These are phyloP conservation scores for Chloroclysta siterata DNA, from an alignment of 2,888 invertebrate genomes.

Conservation along the genomic window DNA sequence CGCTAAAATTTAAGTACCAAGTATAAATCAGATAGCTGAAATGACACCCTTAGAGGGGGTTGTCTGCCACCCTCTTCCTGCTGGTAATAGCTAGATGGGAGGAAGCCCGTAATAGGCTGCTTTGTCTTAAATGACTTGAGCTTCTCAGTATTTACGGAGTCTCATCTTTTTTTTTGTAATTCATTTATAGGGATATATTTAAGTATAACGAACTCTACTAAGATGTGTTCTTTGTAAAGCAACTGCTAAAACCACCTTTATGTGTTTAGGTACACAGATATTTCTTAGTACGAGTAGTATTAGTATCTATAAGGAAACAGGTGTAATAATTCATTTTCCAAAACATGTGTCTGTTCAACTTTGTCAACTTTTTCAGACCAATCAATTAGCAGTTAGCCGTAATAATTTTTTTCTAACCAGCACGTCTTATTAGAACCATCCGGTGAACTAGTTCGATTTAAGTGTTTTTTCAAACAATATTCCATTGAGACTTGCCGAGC, in stretches of 20 bases:
- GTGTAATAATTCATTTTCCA: not conserved
- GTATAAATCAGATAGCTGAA: slow-evolving; percentile 4
- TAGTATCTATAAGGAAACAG: no score
- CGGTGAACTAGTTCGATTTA: slow-evolving; percentile 6
- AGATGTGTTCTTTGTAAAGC: no score
- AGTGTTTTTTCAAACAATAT: slow-evolving; percentile 16
- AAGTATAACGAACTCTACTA: no score
- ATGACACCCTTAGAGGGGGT: slow-evolving; percentile 18
- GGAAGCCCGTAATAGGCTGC: slow-evolving; percentile 24
- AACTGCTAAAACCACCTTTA: no score
- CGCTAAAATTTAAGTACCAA: slow-evolving; percentile 31
- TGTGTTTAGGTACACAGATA: no score
- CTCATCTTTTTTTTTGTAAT: not conserved
- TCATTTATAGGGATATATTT: no score
- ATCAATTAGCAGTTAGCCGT: not conserved
- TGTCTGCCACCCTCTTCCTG: slow-evolving; percentile 34
- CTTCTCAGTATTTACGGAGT: slow-evolving; percentile 1
- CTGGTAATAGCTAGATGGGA: slow-evolving; percentile 34
- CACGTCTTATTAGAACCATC: not conserved
- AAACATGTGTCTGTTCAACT: not conserved
- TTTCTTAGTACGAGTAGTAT: no score
- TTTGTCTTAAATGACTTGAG: slow-evolving; percentile 27
- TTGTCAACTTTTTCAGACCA: not conserved
- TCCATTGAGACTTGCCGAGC: slow-evolving; percentile 15
- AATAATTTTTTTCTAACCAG: not conserved